These are phyloP conservation scores for Spheniscus humboldti DNA, from an alignment of 2,797 vertebrate species.

Conservation along the genomic window DNA sequence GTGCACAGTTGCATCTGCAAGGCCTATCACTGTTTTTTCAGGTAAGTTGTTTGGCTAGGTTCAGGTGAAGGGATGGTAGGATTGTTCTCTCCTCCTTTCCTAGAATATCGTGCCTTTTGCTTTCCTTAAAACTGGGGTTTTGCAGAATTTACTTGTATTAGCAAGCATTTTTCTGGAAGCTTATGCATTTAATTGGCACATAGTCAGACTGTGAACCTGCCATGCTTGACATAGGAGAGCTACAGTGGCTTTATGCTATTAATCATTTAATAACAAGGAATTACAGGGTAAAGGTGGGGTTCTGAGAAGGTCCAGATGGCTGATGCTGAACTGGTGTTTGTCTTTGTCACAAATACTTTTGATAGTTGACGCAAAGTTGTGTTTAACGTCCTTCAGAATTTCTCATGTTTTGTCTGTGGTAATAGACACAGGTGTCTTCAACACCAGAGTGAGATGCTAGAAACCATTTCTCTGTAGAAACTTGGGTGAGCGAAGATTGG, in stretches of 20 bases:
- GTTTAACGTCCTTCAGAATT: not conserved
- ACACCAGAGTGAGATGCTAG: not conserved
- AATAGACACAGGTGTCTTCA: not conserved
- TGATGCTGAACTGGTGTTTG: not conserved
- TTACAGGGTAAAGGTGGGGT: not conserved
- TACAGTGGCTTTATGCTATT: not conserved
- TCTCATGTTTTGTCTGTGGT: not conserved
- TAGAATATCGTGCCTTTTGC: not conserved
- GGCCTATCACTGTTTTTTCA: not conserved
- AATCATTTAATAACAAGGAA: not conserved
- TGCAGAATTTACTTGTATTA: not conserved
- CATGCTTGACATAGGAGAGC: not conserved
- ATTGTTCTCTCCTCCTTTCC: not conserved
- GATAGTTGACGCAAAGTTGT: not conserved
- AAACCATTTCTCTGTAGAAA: not conserved
- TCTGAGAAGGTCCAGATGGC: not conserved
- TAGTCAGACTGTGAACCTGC: not conserved
- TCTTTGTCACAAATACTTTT: not conserved
- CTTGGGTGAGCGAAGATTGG: not conserved
- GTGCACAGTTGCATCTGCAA: not conserved
- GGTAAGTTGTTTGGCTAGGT: not conserved
- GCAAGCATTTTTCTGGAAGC: not conserved
- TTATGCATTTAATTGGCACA: not conserved
- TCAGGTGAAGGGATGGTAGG: not conserved
- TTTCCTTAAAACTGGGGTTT: not conserved